These are phyloP conservation scores for Tachuris rubrigastra DNA, from an alignment of 2,113 vertebrate species.

Conservation along the genomic window DNA sequence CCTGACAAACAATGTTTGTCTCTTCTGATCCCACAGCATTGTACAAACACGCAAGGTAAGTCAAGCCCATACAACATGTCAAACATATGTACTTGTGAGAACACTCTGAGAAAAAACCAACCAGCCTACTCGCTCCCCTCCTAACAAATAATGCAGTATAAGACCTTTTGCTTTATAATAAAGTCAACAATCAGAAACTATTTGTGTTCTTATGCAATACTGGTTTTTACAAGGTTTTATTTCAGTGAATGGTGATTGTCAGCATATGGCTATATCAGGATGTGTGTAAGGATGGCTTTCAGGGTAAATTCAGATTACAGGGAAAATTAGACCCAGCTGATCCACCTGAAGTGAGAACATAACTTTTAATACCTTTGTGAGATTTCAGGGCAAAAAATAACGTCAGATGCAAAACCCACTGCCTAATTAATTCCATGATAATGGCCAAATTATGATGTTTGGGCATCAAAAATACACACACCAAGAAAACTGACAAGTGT, in stretches of 20 bases:
- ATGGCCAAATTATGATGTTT: neutral
- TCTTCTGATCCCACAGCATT: neutral
- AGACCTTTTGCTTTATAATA: neutral
- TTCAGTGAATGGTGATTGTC: neutral
- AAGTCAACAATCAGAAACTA: neutral
- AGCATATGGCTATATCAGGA: neutral
- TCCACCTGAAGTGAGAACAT: neutral
- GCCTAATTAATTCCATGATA: neutral
- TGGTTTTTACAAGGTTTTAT: neutral
- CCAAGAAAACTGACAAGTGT: neutral
- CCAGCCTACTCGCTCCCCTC: neutral
- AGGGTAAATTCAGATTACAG: neutral
- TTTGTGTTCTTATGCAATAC: neutral
- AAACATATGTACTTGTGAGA: neutral
- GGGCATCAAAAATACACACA: neutral
- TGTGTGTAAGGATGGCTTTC: neutral
- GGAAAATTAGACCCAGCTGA: neutral
- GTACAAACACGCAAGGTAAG: neutral
- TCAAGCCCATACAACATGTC: neutral
- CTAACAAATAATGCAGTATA: neutral
- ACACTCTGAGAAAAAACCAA: neutral
- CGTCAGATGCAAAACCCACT: neutral
- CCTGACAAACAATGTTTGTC: neutral
- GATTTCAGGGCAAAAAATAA: neutral
- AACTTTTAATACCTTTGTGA: neutral